Base-by-base conservation (phyloP, 2,797 vertebrate species). In the Diplodus sargus region DNA sequence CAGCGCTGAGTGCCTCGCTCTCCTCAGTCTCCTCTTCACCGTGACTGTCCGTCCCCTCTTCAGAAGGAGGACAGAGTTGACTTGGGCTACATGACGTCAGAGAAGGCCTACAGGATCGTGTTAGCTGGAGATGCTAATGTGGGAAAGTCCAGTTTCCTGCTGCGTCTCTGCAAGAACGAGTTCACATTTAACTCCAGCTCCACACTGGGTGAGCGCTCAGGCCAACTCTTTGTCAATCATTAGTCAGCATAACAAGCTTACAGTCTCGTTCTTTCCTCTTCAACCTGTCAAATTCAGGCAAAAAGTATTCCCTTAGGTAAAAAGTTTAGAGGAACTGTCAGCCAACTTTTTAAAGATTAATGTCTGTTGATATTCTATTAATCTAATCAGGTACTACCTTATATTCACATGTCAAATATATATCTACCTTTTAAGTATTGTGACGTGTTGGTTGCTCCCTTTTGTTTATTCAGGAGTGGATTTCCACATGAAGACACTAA, bases 111-210 rank as follows among this genome's bases (percentile, higher is more conserved):
- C 91, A 97, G 97, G 93, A 97, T 99, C 3, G 97, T 99, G 67
- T 93, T 99, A 81, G 97, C 97, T 3, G 97, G 98, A 70, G 97
- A 99, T 0, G 97, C 98, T 34, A 97, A 97, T 0, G 98, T 99
- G 81, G 98, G 98, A 59, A 99, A 99, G 89, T 98, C 97, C 75
- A 99, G 98, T 91, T 99, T 99, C 89, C 96, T 99, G 75, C 95
- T 96, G 74, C 96, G 98, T 53, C 96, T 99, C 84, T 99, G 97
- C 94, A 98, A 98, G 94, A 99, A 99, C 16, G 97, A 99, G 91
- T 99, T 99, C 91, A 95, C 94, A 83, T 90, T 95, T 59, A 96
- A 95, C 85, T 96, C 94, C 72, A 96, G 95, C 68, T 93, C 97
- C 23, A 99, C 97, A 14, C 90, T 99, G 18, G 98, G 97, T 99